Conservation (phyloP, 2,113 vertebrate species). For the Motacilla alba region DNA sequence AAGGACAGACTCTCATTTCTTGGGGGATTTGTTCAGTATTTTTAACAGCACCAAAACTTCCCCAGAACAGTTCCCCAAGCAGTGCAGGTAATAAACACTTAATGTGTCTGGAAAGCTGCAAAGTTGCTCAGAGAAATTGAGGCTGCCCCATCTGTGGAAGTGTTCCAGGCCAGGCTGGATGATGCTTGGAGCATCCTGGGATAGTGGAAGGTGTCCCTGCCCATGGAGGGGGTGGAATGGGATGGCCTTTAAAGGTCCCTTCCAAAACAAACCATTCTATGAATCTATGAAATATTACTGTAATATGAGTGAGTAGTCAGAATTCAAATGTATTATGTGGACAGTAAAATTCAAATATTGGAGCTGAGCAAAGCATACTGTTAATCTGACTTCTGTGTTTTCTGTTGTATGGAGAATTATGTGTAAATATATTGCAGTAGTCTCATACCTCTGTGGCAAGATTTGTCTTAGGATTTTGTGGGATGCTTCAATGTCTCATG, state of each 20-base stretch:
- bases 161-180: fast-evolving
- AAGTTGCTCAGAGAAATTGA: not conserved
- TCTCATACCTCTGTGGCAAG: not conserved
- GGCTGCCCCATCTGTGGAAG: not conserved
- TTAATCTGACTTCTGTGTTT: not conserved
- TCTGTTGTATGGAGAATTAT: not conserved
- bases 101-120: not conserved
- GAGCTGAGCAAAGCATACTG: not conserved
- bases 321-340: not conserved
- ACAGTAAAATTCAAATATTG: not conserved
- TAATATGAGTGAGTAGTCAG: not conserved
- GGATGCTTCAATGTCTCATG: not conserved
- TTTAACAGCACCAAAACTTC: not conserved
- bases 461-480: not conserved
- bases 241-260: not conserved
- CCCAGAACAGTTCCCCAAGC: not conserved
- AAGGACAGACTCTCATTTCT: not conserved
- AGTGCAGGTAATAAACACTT: not conserved
- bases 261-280: not conserved
- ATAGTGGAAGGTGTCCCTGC: fast-evolving
- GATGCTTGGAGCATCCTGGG: not conserved
- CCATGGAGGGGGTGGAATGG: not conserved
- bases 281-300: not conserved
- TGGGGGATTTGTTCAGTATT: fast-evolving
- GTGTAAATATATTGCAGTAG: not conserved